Base-by-base conservation (phyloP, 2,888 invertebrate species). In the Ochropacha duplaris region DNA sequence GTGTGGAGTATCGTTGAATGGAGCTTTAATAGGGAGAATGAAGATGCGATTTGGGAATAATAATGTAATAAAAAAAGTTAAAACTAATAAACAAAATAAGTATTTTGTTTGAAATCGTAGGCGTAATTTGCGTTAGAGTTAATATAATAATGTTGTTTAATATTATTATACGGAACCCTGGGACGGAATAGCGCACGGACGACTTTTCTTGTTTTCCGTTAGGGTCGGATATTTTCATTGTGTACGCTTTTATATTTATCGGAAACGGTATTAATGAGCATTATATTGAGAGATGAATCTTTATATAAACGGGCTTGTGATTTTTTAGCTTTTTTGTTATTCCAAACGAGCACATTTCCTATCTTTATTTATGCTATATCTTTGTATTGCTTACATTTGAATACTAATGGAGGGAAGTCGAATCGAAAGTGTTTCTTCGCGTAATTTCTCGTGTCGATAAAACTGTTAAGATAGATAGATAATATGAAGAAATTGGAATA, bases 211-310 rank as follows among this genome's bases (percentile, higher is more conserved):
- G 19, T 19, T 19, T 19, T 44, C 19, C 44, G 44, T 19, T 44
- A 19, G 39, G 44, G 44, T 44, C 44, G 44, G 44, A 44, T 44
- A 19, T 44, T 44, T 44, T 44, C 44, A 44, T 19, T 19, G 44
- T 44, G 9, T 44, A 44, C 8, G 9, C 44, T 19, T 66, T 62
- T 63, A 68, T 68, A 67, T 72, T 70, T 67, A 79, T 78, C 75
- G 74, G 76, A 72, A 77, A 74, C 68, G 68, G 71, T 70, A 76
- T 77, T 78, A 79, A 80, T 80, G 76, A 76, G 65, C 63, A 68
- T 64, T 66, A 57, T 60, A 67, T 61, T 70, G 66, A 54, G 55
- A 67, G 60, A 59, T n/a, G 44, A 19, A 44, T 44, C 44, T 16
- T 44, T 44, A 44, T 19, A n/a, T 44, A 19, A 44, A n/a, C 16